A percentile compares a stretch with the other conserved stretches of the same genome.
Conservation (phyloP, 1,140 invertebrate species). For the Cyrtorhinus lividipennis region DNA sequence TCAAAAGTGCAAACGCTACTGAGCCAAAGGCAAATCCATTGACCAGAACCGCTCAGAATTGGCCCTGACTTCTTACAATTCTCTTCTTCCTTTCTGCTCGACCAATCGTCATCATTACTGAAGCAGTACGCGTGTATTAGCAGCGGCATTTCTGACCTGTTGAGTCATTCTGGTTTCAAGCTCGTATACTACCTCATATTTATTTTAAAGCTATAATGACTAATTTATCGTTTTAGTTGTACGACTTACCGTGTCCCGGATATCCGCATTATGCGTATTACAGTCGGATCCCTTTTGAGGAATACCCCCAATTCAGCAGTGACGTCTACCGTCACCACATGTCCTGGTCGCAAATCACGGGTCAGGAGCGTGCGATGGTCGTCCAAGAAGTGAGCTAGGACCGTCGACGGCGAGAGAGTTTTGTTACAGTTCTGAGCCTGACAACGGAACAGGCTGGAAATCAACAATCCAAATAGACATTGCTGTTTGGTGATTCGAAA, state of each 20-base stretch:
- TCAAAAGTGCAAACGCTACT: background rate
- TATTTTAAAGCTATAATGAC: too few relatives aligned
- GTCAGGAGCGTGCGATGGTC: background rate
- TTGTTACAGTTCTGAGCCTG: background rate
- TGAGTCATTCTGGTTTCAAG: background rate
- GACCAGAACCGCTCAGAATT: background rate
- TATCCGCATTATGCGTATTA: background rate
- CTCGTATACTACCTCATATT: background rate
- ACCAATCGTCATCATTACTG: too few relatives aligned
- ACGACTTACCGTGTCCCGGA: background rate
- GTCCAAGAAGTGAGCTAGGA: background rate
- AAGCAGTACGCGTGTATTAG: background rate
- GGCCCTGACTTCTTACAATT: background rate
- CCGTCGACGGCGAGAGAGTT: background rate
- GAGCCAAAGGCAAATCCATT: background rate
- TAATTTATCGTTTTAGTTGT: too few relatives aligned
- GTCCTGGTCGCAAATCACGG: background rate
- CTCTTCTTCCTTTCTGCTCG: too few relatives aligned
- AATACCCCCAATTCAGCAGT: background rate
- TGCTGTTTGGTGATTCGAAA: too few relatives aligned
- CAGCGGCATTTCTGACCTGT: slow-evolving; percentile 4
- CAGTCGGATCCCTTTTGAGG: background rate
- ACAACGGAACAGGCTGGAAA: slow-evolving; percentile 8
- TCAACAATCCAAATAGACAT: too few relatives aligned
- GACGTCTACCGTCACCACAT: background rate